Conservation (phyloP, 2,797 vertebrate species). For the Vultur gryphus region DNA sequence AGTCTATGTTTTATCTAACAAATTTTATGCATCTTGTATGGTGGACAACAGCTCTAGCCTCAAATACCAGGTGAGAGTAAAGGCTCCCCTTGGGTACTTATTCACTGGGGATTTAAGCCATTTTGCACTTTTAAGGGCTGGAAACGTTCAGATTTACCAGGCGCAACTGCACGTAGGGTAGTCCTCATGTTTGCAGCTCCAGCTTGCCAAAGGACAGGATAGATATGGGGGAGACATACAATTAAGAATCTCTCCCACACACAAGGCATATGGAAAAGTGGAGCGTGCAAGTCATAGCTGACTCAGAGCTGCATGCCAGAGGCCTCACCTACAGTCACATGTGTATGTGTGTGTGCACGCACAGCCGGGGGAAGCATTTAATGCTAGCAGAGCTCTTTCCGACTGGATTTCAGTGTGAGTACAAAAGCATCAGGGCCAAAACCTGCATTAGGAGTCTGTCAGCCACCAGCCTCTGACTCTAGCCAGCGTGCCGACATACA, state of each 20-base stretch:
- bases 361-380: not conserved
- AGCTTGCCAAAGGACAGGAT: conserved; percentile 21
- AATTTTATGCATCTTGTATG: not conserved
- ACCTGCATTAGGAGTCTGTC: conserved; percentile 13
- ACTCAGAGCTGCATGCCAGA: conserved; percentile 13
- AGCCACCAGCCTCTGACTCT: conserved; percentile 10
- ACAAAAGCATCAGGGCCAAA: conserved; percentile 31
- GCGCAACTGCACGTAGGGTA: conserved; percentile 12
- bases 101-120: not conserved
- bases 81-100: not conserved
- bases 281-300: not conserved
- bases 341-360: not conserved
- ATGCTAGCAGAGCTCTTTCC: not conserved
- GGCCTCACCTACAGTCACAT: conserved; percentile 16
- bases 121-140: not conserved
- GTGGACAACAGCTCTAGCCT: not conserved
- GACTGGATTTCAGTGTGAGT: not conserved
- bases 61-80: not conserved
- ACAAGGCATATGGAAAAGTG: not conserved
- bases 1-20: not conserved
- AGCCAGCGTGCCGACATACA: not conserved
- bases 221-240: not conserved
- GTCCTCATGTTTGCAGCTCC: conserved; percentile 20
- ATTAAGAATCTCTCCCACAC: not conserved
- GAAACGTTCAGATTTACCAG: conserved; percentile 56